Evolutionary conservation across 1,140 invertebrate species (phyloP).

Genomic region (Cherax destructor): DNA sequence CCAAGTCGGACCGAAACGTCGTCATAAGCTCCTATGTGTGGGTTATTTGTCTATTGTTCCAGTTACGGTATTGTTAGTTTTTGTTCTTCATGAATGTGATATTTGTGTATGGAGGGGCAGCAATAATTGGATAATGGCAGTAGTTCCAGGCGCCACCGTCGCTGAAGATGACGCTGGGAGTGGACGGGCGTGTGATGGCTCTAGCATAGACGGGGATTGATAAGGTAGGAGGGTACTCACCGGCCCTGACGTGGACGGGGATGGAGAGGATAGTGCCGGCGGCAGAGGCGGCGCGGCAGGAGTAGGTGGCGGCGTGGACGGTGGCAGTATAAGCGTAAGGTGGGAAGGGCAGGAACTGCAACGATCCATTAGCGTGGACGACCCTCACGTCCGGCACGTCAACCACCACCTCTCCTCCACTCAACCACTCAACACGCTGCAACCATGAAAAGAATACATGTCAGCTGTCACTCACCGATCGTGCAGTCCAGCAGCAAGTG

Average conservation of each 20-base stretch:
- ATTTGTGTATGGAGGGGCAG: too few species aligned
- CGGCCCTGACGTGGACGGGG: conserved; percentile 52
- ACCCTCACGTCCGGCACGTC: conserved; percentile 39
- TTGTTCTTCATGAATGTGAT: too few species aligned
- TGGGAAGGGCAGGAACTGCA: conserved; percentile 54
- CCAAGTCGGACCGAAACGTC: too few species aligned
- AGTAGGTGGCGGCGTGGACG: conserved; percentile 56
- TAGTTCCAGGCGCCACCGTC: too few species aligned
- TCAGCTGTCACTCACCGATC: neutral
- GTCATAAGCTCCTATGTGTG: too few species aligned
- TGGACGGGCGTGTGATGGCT: too few species aligned
- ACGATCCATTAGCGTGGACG: conserved; percentile 28
- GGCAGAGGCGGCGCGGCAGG: conserved; percentile 47
- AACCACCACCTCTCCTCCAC: conserved; percentile 29
- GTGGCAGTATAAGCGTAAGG: conserved; percentile 52
- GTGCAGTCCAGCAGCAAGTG: too few species aligned
- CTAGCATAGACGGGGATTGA: too few species aligned
- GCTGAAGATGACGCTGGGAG: too few species aligned
- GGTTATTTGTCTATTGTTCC: too few species aligned
- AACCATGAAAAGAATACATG: neutral
- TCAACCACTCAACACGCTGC: conserved; percentile 51
- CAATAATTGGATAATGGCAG: too few species aligned
- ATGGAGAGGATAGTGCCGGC: conserved; percentile 54
- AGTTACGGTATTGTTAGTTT: too few species aligned
- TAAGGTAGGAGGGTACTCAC: neutral